phyloP scores from a whole-genome alignment of 92 coral and sea anemone species.

The Epizoanthus scotinus region DNA sequence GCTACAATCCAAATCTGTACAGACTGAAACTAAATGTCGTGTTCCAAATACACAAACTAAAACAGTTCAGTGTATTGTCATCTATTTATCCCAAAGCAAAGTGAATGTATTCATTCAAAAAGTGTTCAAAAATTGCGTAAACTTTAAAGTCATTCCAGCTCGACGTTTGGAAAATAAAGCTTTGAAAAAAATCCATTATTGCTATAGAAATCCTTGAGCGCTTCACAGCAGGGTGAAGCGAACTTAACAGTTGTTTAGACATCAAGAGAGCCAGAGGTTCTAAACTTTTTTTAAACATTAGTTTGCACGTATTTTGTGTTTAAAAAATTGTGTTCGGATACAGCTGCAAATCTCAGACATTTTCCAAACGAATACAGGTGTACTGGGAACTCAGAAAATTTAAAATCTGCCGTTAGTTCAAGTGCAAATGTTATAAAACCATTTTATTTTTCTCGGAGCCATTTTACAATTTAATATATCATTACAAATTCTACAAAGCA shows the following conservation, averaged over 20 bases:
- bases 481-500: no score
- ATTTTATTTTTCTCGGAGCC: no score
- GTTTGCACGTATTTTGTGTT: slow-evolving; percentile 22
- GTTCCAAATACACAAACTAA: slow-evolving; percentile 76
- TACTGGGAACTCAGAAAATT: not conserved
- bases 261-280: slow-evolving; percentile 20
- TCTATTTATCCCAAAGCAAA: slow-evolving; percentile 17
- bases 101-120: slow-evolving; percentile 1
- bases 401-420: no score
- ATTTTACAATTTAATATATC: no score
- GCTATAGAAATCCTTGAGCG: not conserved
- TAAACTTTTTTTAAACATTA: slow-evolving; percentile 7
- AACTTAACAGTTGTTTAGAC: slow-evolving; percentile 34
- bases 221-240: slow-evolving; percentile 42
- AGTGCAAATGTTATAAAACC: no score
- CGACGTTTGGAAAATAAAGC: slow-evolving; percentile 13
- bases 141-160: slow-evolving; percentile 12
- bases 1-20: not conserved
- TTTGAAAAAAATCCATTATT: slow-evolving; percentile 11
- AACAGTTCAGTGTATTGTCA: slow-evolving; percentile 43
- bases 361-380: slow-evolving; percentile 9
- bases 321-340: not conserved
- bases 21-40: slow-evolving; percentile 1
- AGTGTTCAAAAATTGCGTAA: not conserved
- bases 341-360: slow-evolving; percentile 22